Conservation (phyloP, 2,888 invertebrate genomes). For the Caenorhabditis angaria region DNA sequence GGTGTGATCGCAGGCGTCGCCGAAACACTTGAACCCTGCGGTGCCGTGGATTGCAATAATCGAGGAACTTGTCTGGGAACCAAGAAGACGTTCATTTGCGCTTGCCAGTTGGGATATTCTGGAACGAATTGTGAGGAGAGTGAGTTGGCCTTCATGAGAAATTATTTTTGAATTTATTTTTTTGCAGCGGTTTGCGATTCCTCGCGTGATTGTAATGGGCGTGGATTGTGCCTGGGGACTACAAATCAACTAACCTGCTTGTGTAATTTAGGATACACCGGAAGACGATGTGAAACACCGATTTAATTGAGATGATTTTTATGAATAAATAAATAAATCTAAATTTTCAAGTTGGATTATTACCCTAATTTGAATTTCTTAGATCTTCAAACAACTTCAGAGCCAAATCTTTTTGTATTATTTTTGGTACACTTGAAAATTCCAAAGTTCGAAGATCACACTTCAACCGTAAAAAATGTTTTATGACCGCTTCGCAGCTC, state of each 20-base stretch:
- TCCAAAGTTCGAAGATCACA: too few relatives aligned
- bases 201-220: slow-evolving; percentile 66
- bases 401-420: too few relatives aligned
- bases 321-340: too few relatives aligned
- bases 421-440: too few relatives aligned
- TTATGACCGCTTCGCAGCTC: too few relatives aligned
- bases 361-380: too few relatives aligned
- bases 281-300: slow-evolving; percentile 59
- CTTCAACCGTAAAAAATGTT: too few relatives aligned
- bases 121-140: slow-evolving; percentile 67
- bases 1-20: slow-evolving; percentile 12
- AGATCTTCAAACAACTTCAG: too few relatives aligned
- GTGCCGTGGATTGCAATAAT: slow-evolving; percentile 59
- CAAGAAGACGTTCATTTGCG: slow-evolving; percentile 58
- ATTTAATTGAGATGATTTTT: slow-evolving; percentile 13
- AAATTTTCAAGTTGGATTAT: too few relatives aligned
- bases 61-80: slow-evolving; percentile 65
- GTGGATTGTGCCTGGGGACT: slow-evolving; percentile 66
- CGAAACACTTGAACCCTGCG: slow-evolving; percentile 30
- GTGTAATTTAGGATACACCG: slow-evolving; percentile 60
- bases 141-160: slow-evolving; percentile 28
- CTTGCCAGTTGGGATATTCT: slow-evolving; percentile 64
- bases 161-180: neutral
- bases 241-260: slow-evolving; percentile 58
- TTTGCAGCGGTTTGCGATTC: slow-evolving; percentile 64